A percentile compares a stretch with the other conserved stretches of the same genome.
Evolutionary conservation across 2,113 vertebrate species (phyloP).

Genomic region (Passer domesticus): DNA sequence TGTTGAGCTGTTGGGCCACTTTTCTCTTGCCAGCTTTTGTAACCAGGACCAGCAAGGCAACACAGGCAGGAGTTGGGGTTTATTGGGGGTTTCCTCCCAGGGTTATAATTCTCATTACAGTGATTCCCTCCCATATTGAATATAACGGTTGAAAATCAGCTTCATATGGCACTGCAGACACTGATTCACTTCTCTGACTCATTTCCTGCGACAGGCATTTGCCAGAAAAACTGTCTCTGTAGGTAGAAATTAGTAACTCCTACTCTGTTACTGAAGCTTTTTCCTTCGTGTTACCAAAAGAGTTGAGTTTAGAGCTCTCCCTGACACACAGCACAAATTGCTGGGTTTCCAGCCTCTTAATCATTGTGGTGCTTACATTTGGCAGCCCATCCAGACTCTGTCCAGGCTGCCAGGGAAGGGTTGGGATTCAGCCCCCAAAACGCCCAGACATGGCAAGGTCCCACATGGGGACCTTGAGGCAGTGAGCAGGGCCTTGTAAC

Average conservation of each 20-base stretch:
- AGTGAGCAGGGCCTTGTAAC: not conserved
- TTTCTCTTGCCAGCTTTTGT: not conserved
- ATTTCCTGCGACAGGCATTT: constrained; percentile 4
- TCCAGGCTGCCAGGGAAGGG: not conserved
- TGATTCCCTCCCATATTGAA: not conserved
- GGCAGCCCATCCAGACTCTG: not conserved
- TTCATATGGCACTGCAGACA: constrained; percentile 1
- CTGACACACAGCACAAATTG: not conserved
- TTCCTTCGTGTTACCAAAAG: not conserved
- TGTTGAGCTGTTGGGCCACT: not conserved
- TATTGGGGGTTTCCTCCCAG: not conserved
- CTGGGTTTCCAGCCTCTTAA: not conserved
- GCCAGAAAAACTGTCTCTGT: constrained; percentile 16
- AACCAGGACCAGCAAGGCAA: not conserved
- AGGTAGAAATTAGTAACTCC: constrained; percentile 26
- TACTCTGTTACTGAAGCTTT: not conserved
- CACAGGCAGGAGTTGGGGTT: not conserved
- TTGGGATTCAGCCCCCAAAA: not conserved
- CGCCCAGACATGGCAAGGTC: fast-evolving
- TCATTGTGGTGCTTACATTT: not conserved
- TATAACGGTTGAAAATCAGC: not conserved
- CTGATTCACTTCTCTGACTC: constrained; percentile 53
- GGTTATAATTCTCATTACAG: not conserved
- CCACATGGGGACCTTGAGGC: not conserved
- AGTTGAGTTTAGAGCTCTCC: not conserved